Conservation (phyloP, 1,140 invertebrate genomes). For the Augochlora pura region DNA sequence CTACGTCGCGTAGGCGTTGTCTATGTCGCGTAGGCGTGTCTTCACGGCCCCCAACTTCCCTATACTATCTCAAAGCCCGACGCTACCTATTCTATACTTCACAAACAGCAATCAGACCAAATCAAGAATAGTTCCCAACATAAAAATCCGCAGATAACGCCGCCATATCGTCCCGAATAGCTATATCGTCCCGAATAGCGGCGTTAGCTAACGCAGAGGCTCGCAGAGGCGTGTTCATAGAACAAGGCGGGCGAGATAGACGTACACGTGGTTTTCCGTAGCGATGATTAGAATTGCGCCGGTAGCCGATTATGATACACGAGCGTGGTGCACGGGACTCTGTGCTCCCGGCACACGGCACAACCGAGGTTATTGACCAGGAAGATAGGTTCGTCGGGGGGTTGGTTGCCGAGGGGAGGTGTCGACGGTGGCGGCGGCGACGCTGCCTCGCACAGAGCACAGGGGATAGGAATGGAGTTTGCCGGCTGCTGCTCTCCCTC, state of each 20-base stretch:
- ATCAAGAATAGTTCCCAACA: too few species aligned
- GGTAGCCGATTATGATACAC: slow-evolving; percentile 45
- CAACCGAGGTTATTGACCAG: slow-evolving; percentile 64
- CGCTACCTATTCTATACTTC: too few species aligned
- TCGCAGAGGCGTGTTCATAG: neutral
- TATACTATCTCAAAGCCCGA: too few species aligned
- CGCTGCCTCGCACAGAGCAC: slow-evolving; percentile 22
- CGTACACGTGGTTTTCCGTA: neutral
- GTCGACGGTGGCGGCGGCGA: slow-evolving; percentile 28
- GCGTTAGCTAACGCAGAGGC: too few species aligned
- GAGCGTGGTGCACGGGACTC: too few species aligned
- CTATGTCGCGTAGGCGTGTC: too few species aligned
- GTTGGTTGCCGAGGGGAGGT: slow-evolving; percentile 21
- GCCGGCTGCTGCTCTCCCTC: slow-evolving; percentile 23
- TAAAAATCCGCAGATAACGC: too few species aligned
- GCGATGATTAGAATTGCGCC: slow-evolving; percentile 38
- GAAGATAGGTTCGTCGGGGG: slow-evolving; percentile 58
- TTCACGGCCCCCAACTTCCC: too few species aligned
- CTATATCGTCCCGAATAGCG: too few species aligned
- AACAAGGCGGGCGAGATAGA: neutral
- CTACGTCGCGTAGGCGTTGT: too few species aligned
- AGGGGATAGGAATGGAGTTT: slow-evolving; percentile 53
- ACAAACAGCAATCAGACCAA: too few species aligned
- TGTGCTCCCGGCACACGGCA: slow-evolving; percentile 23
- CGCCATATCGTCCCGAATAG: too few species aligned